phyloP scores from a whole-genome alignment of 2,888 invertebrate species.

The Marasmarcha lunaedactyla region DNA sequence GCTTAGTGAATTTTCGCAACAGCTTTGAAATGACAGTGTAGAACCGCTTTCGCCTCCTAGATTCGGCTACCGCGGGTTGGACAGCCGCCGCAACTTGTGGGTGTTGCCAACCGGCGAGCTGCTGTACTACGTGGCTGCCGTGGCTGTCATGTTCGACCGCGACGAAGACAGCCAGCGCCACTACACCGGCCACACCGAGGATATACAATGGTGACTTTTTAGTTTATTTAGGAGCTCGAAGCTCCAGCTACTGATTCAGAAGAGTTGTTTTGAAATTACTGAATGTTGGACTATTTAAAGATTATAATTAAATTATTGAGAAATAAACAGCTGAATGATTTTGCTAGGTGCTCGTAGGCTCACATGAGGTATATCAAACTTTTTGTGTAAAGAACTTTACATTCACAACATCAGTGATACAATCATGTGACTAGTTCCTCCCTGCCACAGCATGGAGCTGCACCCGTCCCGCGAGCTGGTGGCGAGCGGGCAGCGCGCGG shows the following conservation, averaged over 20 bases:
- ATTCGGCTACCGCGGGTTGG: slow-evolving; percentile 94
- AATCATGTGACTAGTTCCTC: no score
- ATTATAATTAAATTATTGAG: no score
- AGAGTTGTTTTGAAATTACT: no score
- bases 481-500: slow-evolving; percentile 90
- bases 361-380: no score
- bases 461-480: slow-evolving; percentile 90
- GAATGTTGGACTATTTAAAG: no score
- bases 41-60: slow-evolving; percentile 41
- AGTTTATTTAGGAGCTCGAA: not conserved
- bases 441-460: slow-evolving; percentile 78
- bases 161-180: slow-evolving; percentile 90
- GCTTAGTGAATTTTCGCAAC: no score
- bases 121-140: slow-evolving; percentile 92
- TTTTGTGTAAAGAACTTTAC: no score
- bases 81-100: slow-evolving; percentile 91
- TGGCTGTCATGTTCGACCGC: slow-evolving; percentile 88
- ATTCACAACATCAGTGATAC: no score
- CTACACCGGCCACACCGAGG: slow-evolving; percentile 92
- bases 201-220: slow-evolving; percentile 84
- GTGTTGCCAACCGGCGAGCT: slow-evolving; percentile 94
- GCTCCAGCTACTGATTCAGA: no score
- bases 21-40: no score
- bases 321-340: no score
- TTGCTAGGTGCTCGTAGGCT: no score